These are phyloP conservation scores for Procavia capensis DNA, from an alignment of 2,113 vertebrate species.

Conservation along the genomic window DNA sequence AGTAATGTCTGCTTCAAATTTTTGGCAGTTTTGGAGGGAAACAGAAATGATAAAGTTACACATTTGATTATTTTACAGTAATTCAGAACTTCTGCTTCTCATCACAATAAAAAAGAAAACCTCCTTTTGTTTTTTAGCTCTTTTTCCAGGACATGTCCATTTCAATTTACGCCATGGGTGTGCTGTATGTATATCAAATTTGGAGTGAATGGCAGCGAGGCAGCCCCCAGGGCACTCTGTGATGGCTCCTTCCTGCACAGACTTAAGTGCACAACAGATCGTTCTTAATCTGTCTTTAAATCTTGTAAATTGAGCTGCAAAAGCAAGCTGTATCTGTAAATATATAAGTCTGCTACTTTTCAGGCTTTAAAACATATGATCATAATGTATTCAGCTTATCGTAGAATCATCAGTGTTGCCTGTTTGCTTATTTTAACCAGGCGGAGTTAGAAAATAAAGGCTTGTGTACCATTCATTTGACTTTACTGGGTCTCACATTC, in stretches of 20 bases:
- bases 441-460: background rate
- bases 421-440: background rate
- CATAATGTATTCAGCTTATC: background rate
- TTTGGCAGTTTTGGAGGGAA: slow-evolving; percentile 67
- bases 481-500: background rate
- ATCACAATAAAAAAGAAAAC: slow-evolving; percentile 67
- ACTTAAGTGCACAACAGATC: background rate
- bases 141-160: slow-evolving; percentile 61
- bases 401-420: background rate
- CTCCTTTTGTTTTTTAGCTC: slow-evolving; percentile 27
- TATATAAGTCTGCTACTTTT: background rate
- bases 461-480: background rate
- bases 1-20: slow-evolving; percentile 71
- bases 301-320: slow-evolving; percentile 21
- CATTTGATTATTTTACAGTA: slow-evolving; percentile 74
- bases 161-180: slow-evolving; percentile 15
- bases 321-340: slow-evolving; percentile 23
- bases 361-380: background rate
- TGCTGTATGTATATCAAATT: slow-evolving; percentile 6
- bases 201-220: background rate
- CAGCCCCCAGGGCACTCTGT: background rate
- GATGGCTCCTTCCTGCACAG: background rate
- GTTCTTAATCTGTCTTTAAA: background rate
- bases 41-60: slow-evolving; percentile 68
- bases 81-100: slow-evolving; percentile 76